Evolutionary conservation across 2,888 invertebrate species (phyloP), one percentile per base, ranked within the genome.

Genomic region (Lottia gigantea): DNA sequence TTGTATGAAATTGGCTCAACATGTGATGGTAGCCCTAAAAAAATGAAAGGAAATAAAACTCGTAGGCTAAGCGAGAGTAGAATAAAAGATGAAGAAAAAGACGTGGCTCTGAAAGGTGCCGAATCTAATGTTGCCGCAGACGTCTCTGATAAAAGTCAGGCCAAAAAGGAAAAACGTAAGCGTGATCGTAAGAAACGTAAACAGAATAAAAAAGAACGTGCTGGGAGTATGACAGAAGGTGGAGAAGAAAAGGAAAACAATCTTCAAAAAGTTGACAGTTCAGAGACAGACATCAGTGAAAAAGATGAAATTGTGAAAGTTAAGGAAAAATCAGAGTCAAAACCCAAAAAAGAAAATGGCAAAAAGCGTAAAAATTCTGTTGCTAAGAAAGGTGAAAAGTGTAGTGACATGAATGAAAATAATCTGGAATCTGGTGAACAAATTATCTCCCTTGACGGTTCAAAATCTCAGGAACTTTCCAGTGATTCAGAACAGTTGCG

Each of bases 111-210:
- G 8, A 23, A 55, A 23, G 55, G 55, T 23, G 23, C 19, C 19
- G 55, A 23, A 14, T 23, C 55, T 23, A 23, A 12, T 55, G 55
- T 23, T 12, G 55, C 55, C 23, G 14, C 23, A n/a, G 23, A 12
- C 19, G 11, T 16, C 16, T 8, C 55, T 12, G 55, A 55, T 55
- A 55, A 55, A 55, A 55, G 55, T 23, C 23, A 23, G 15, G 55
- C 55, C 19, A 55, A 55, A 14, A 55, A 55, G 15, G 55, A 55
- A 55, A 55, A 55, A 55, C 55, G 55, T 19, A 55, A 55, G 15
- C 55, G 55, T 3, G 55, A 55, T 23, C 11, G 55, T 23, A 55
- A 55, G 19, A 55, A 55, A 14, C 55, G 55, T 23, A 55, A 55
- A 55, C 19, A 55, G 55, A 55, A 55, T 23, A 55, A 55, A 55